phyloP scores from a whole-genome alignment of 1,140 invertebrate genomes.

The Drosophila ogumai region DNA sequence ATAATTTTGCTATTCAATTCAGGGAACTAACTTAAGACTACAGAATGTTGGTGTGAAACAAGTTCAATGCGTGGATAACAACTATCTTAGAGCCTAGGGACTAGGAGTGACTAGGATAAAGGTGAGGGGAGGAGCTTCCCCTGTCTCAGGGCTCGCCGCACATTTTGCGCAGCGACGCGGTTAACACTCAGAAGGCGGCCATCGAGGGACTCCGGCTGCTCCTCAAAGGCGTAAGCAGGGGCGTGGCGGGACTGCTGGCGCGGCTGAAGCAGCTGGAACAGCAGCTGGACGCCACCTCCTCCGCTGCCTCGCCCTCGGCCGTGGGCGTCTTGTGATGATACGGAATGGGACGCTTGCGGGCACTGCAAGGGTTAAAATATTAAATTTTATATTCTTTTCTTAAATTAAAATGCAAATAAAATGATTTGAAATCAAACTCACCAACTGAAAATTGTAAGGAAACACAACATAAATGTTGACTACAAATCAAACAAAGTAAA shows the following conservation, averaged over 20 bases:
- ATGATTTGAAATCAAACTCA: constrained; percentile 40
- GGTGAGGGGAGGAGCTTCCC: constrained; percentile 1
- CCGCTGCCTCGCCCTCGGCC: constrained; percentile 41
- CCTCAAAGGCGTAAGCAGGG: constrained; percentile 58
- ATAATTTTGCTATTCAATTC: constrained; percentile 68
- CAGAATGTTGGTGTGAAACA: constrained; percentile 51
- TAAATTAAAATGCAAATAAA: not conserved
- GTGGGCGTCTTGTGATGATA: constrained; percentile 93
- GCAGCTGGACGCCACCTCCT: constrained; percentile 88
- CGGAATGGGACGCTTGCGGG: constrained; percentile 94
- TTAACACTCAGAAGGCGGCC: constrained; percentile 77
- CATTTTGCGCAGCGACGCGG: constrained; percentile 70
- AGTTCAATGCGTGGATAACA: constrained; percentile 52
- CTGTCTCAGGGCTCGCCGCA: constrained; percentile 51
- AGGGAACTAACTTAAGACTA: constrained; percentile 49
- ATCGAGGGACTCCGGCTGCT: constrained; percentile 75
- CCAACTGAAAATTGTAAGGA: constrained; percentile 66
- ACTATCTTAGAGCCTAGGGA: constrained; percentile 52
- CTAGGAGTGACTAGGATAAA: constrained; percentile 30
- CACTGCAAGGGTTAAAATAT: constrained; percentile 87
- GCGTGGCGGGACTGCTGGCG: constrained; percentile 72
- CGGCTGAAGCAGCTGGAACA: constrained; percentile 87
- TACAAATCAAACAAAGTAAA: constrained; percentile 48
- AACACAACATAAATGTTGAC: constrained; percentile 55
- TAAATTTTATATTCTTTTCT: too few relatives aligned